A percentile compares a stretch with the other conserved stretches of the same genome.
Conservation (phyloP, 2,797 vertebrate genomes). For the Leucoraja ocellata region DNA sequence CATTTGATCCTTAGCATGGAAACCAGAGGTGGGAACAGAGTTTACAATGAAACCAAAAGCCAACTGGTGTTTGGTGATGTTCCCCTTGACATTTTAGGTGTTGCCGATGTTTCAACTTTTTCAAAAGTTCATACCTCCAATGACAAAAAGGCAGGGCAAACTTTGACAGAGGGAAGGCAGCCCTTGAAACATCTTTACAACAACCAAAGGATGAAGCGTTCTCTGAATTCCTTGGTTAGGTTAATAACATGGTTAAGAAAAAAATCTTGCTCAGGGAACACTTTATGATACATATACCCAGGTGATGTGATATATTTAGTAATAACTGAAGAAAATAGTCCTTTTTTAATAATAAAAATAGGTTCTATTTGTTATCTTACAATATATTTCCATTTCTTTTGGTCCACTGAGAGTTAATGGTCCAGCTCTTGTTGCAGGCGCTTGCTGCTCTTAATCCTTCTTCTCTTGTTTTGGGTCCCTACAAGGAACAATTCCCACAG, state of each 20-base stretch:
- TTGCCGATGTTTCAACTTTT: neutral
- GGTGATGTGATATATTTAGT: constrained; percentile 68
- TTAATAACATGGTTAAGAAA: constrained; percentile 77
- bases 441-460: constrained; percentile 41
- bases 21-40: neutral
- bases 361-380: constrained; percentile 99
- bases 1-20: neutral
- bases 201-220: constrained; percentile 41
- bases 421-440: constrained; percentile 46
- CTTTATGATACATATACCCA: constrained; percentile 87
- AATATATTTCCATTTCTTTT: constrained; percentile 93
- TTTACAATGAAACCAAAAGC: neutral
- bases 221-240: constrained; percentile 49
- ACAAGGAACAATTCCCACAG: constrained; percentile 76
- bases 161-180: neutral
- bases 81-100: neutral
- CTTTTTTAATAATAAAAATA: constrained; percentile 98
- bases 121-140: neutral
- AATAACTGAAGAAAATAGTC: constrained; percentile 77
- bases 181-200: constrained; percentile 34
- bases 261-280: constrained; percentile 80
- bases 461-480: constrained; percentile 51
- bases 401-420: constrained; percentile 52
- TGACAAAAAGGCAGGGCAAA: neutral
- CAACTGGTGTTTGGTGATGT: neutral